phyloP scores from a whole-genome alignment of 2,797 vertebrate species.

The Hippoglossus hippoglossus region DNA sequence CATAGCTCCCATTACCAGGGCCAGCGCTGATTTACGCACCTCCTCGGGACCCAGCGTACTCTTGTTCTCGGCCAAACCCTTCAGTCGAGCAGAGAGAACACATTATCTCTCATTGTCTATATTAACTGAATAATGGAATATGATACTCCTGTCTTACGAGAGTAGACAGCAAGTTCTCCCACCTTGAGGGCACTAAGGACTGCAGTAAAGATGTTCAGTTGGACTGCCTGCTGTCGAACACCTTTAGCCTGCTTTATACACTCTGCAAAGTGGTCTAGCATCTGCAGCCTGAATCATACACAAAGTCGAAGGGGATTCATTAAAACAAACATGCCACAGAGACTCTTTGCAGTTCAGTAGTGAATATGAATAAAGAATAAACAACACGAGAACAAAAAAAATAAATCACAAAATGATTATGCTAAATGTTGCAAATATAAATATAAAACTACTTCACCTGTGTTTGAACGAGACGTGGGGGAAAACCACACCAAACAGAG shows the following conservation, averaged over 20 bases:
- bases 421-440: background rate
- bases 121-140: slow-evolving; percentile 1
- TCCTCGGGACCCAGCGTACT: slow-evolving; percentile 97
- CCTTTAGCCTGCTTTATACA: slow-evolving; percentile 99
- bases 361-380: background rate
- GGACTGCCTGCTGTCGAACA: slow-evolving; percentile 97
- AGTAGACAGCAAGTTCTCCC: slow-evolving; percentile 23
- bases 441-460: slow-evolving; percentile 79
- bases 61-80: slow-evolving; percentile 99
- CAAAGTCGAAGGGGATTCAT: background rate
- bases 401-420: background rate
- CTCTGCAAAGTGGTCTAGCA: slow-evolving; percentile 99
- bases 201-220: slow-evolving; percentile 98
- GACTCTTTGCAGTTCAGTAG: background rate
- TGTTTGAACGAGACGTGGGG: slow-evolving; percentile 99
- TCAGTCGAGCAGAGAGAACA: slow-evolving; percentile 13
- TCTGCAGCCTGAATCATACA: slow-evolving; percentile 89
- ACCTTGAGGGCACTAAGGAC: slow-evolving; percentile 99
- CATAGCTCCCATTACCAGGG: slow-evolving; percentile 96
- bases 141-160: slow-evolving; percentile 1
- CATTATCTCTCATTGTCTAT: slow-evolving; percentile 2
- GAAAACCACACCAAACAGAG: slow-evolving; percentile 98
- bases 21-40: slow-evolving; percentile 96
- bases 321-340: background rate
- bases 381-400: slow-evolving; percentile 3